Evolutionary conservation across 2,797 vertebrate genomes (phyloP), one percentile per base, ranked within the genome.

Genomic region (Spinibarbus caldwelli): DNA sequence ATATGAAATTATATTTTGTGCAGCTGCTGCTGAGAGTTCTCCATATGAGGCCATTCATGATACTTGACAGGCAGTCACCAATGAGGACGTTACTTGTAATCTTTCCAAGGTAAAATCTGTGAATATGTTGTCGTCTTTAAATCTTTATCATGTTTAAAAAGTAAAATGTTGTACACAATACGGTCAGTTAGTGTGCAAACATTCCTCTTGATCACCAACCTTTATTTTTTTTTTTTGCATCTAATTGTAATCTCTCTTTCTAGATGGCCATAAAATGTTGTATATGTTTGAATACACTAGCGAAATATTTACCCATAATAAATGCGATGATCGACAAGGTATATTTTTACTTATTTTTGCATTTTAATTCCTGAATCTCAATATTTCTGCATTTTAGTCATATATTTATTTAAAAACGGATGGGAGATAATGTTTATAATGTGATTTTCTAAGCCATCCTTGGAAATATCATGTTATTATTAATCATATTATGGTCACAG

Each of bases 71-170:
- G 17, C n/a, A 5, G n/a, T 57, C 49, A 14, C 15, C 34, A 52
- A 21, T 34, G 10, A 29, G 67, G 17, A 29, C 5, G n/a, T 57
- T 43, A 36, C 6, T 17, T 72, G 67, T 41, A 29, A 9, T 43
- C 2, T 31, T n/a, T 5, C 49, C 80, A 82, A 82, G 80, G 80
- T 82, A 72, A 82, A 38, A 64, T 19, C 45, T 59, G 17, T n/a
- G 2, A 38, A 11, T n/a, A 23, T 45, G 6, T 47, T 34, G 3
- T 47, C 11, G 7, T 36, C 21, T 21, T 45, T 31, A 29, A 21
- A 5, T 2, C 5, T 73, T 43, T 34, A 66, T 66, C 26, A 3
- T 4, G 29, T 31, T 66, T 66, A 34, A 19, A 54, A 52, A 5
- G 5, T 31, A 19, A 36, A 23, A 75, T 6, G 6, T 15, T 36